Evolutionary conservation across 2,888 invertebrate species (phyloP), one percentile per base, ranked within the genome.

Genomic region (Drosophila quinaria): DNA sequence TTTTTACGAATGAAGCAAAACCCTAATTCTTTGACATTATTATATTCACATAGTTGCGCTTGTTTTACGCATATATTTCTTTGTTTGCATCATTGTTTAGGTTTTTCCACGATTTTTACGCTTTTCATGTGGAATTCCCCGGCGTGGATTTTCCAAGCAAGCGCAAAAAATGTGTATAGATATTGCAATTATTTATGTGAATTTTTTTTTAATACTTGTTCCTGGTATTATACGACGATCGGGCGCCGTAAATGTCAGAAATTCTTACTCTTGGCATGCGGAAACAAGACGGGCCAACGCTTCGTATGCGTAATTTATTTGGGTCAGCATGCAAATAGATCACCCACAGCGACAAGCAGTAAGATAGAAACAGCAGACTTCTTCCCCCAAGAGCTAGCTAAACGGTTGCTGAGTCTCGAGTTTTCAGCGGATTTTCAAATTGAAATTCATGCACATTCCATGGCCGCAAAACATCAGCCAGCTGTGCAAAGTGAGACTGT

Each of bases 261-360:
- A 77, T 74, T 77, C 74, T 70, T 77, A 56, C 64, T 29, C 65
- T 67, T 65, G 77, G 74, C 71, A 78, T 71, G 74, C 78, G 78
- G 78, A 78, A 78, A 70, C 76, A 37, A 60, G 70, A 64, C 42
- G 52, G 54, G 63, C 47, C 39, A 70, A 74, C 70, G 74, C 71
- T 56, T 71, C 74, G 78, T 71, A 78, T 78, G 56, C 74, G 67
- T 67, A 71, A 71, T 77, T 46, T 60, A 76, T 78, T 78, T 78
- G 68, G 78, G 78, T 77, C 78, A 78, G 62, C 77, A 70, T 78
- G 70, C 77, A 78, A 79, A 76, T 73, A 74, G 65, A 74, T 79
- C 74, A 76, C 70, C 69, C 67, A 78, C 71, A 63, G 72, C 62
- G 61, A 44, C 50, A 70, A 41, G 22, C 25, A 70, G 10, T 39